These are phyloP conservation scores for Microtus montanus DNA, from an alignment of 2,113 vertebrate genomes.

Conservation along the genomic window DNA sequence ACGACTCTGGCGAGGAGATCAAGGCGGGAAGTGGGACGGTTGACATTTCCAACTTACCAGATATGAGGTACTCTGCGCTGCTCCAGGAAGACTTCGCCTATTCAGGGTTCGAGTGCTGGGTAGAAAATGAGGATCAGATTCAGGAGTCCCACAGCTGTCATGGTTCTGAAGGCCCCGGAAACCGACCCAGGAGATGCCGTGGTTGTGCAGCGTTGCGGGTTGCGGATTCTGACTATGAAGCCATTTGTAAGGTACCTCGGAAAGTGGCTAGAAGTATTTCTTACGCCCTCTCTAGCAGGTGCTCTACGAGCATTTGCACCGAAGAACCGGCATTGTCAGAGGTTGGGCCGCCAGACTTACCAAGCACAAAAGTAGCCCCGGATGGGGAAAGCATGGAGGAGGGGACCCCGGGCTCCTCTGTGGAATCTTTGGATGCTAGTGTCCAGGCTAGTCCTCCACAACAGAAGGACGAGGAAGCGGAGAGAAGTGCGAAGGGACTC, in stretches of 20 bases:
- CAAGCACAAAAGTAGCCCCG: conserved; percentile 76
- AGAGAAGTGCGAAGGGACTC: conserved; percentile 80
- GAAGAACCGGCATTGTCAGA: conserved; percentile 84
- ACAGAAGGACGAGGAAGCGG: conserved; percentile 82
- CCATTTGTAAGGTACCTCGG: conserved; percentile 93
- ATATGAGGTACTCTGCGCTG: conserved; percentile 88
- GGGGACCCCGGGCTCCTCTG: conserved; percentile 87
- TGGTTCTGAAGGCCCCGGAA: conserved; percentile 74
- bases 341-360: conserved; percentile 79
- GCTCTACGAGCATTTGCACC: conserved; percentile 83
- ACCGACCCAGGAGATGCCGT: conserved; percentile 89
- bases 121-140: conserved; percentile 88
- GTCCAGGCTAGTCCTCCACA: conserved; percentile 80
- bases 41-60: conserved; percentile 87
- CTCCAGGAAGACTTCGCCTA: conserved; percentile 94
- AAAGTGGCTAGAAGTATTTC: conserved; percentile 90
- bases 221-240: conserved; percentile 94
- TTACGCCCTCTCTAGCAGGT: conserved; percentile 87
- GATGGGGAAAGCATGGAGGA: conserved; percentile 89
- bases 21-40: conserved; percentile 80
- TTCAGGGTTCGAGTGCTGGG: conserved; percentile 94
- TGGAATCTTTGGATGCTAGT: conserved; percentile 89
- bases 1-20: conserved; percentile 63
- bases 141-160: conserved; percentile 87
- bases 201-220: conserved; percentile 92